Evolutionary conservation across 2,113 vertebrate genomes (phyloP), one percentile per base, ranked within the genome.

Genomic region (Gallinago paraguaiae): DNA sequence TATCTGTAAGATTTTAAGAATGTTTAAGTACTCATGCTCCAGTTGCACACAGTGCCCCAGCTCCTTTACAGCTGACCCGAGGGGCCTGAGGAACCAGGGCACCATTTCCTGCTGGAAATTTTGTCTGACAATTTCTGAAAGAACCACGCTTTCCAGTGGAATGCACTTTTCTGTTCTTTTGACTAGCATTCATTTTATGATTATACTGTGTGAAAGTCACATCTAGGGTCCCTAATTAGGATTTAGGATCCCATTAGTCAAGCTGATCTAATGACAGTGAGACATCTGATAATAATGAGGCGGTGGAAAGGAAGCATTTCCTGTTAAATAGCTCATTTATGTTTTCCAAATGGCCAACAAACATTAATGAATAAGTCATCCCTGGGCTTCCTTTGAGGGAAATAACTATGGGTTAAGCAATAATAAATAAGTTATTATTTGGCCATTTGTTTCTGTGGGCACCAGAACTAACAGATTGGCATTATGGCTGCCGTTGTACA

Each of bases 221-320:
- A 87, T 87, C 65, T 93, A 56, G 48, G 51, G 41, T 28, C 54
- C 19, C 19, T 79, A 90, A 86, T 90, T 70, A 77, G 79, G 54
- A 82, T 88, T 82, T 72, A 86, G 68, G n/a, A 57, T 88, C 28
- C 13, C 31, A 88, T 96, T 93, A 94, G 88, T 80, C 53, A 86
- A 53, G 61, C 85, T 93, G 75, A 85, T 89, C 46, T 84, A 92
- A 91, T 79, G 79, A 84, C 56, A 83, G 30, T 69, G 86, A 92
- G 86, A 46, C 8, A 61, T 88, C 82, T 76, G 71, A 93, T 82
- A 85, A 59, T 25, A 71, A 83, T 67, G 92, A 91, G 37, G 20
- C 7, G 79, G 22, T 60, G 53, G 74, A 85, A 67, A 79, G 53
- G 57, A 91, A 90, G 20, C 57, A 57, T 68, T 90, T 91, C 43